phyloP scores from a whole-genome alignment of 2,888 invertebrate species.

The Sarcophaga variegata region DNA sequence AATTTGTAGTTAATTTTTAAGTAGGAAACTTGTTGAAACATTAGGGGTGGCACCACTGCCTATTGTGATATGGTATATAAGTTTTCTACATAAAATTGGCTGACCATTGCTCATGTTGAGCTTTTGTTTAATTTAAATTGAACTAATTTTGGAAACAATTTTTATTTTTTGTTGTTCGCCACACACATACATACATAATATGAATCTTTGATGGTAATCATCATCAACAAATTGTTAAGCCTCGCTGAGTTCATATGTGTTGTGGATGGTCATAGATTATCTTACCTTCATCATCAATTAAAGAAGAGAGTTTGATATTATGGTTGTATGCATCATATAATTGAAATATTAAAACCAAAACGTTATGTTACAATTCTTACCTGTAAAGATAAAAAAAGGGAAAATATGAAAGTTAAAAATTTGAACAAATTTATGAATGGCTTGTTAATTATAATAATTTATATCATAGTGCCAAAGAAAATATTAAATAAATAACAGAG shows the following conservation, averaged over 20 bases:
- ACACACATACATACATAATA: neutral
- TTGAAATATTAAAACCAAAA: neutral
- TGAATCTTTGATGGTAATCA: neutral
- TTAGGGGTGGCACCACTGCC: constrained; percentile 11
- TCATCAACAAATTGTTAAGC: constrained; percentile 40
- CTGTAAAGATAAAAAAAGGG: constrained; percentile 49
- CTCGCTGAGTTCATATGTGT: constrained; percentile 45
- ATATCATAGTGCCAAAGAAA: neutral
- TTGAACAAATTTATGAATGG: constrained; percentile 11
- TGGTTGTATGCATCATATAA: constrained; percentile 33
- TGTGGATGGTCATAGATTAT: constrained; percentile 24
- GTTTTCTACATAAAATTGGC: neutral
- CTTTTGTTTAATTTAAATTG: constrained; percentile 36
- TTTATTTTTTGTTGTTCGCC: constrained; percentile 8
- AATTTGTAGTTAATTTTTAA: constrained; percentile 43
- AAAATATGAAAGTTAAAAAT: constrained; percentile 32
- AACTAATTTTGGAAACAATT: constrained; percentile 43
- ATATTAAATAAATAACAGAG: neutral
- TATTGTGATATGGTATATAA: neutral
- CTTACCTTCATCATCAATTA: constrained; percentile 46
- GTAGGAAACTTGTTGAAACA: constrained; percentile 11
- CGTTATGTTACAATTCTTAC: constrained; percentile 54
- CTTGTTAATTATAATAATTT: constrained; percentile 9
- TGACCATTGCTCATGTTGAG: constrained; percentile 8
- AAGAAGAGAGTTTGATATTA: constrained; percentile 25